These are phyloP conservation scores for Lasiurus borealis DNA, from an alignment of 2,113 vertebrate genomes.

Conservation along the genomic window DNA sequence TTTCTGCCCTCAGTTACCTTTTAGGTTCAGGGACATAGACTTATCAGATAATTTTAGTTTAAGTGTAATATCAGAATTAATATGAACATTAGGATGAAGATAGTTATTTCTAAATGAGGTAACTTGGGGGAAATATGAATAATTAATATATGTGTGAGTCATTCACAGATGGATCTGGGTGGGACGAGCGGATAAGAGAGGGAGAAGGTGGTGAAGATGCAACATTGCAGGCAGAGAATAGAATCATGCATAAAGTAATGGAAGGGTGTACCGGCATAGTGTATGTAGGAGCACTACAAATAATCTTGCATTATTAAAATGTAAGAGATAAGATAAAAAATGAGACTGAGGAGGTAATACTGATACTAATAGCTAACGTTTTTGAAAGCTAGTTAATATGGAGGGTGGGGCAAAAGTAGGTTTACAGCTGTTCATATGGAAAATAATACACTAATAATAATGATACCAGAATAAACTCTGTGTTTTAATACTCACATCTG, in stretches of 20 bases:
- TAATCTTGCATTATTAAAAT: neutral
- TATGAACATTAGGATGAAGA: neutral
- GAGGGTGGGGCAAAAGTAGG: neutral
- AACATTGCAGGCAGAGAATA: neutral
- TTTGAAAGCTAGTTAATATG: slow-evolving; percentile 9
- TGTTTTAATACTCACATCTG: neutral
- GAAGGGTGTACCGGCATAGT: neutral
- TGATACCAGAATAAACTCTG: neutral
- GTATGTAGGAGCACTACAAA: neutral
- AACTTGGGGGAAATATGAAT: neutral
- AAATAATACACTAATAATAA: neutral
- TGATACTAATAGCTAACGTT: neutral
- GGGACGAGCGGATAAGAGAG: neutral
- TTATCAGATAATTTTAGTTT: neutral
- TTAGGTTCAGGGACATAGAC: neutral
- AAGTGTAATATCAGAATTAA: slow-evolving; percentile 3
- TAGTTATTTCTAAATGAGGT: neutral
- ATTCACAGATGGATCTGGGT: neutral
- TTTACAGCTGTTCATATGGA: neutral
- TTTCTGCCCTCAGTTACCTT: slow-evolving; percentile 24
- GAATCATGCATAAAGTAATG: neutral
- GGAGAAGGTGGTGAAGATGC: neutral
- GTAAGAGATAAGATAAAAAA: neutral
- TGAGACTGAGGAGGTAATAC: neutral
- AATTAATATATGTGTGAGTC: neutral